Percentiles rank a stretch among this genome's conserved stretches.
Conservation (phyloP, 2,888 invertebrate species). For the Drosophila tanythrix region DNA sequence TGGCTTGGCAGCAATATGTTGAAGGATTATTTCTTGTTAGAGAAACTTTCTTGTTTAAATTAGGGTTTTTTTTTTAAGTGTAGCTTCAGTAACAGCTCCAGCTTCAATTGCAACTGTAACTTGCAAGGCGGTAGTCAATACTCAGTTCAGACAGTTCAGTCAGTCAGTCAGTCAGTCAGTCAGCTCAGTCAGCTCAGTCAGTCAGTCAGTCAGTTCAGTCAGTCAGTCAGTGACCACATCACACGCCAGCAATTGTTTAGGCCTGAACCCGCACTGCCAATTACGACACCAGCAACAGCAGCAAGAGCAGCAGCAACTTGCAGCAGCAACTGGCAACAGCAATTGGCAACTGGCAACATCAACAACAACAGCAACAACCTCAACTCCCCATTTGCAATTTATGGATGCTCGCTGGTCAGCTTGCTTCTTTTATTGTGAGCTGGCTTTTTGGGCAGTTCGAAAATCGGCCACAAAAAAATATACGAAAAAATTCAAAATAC, state of each 20-base stretch:
- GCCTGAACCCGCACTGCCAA: conserved; percentile 76
- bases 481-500: conserved; percentile 19
- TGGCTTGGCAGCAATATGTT: too few species aligned
- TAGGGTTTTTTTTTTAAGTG: background rate
- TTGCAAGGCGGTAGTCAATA: conserved; percentile 19
- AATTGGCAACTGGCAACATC: conserved; percentile 46
- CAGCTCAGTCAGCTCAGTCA: too few species aligned
- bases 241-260: conserved; percentile 73
- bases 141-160: conserved; percentile 33
- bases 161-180: conserved; percentile 47
- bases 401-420: conserved; percentile 63
- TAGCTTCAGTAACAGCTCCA: conserved; percentile 6
- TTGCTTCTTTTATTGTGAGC: conserved; percentile 50
- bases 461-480: conserved; percentile 30
- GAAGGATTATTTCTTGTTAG: too few species aligned
- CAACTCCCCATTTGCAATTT: conserved; percentile 59
- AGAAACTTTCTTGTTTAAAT: too few species aligned
- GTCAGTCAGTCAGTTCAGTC: conserved; percentile 45
- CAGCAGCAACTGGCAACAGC: conserved; percentile 64
- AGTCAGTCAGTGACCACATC: conserved; percentile 62
- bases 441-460: conserved; percentile 52
- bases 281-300: conserved; percentile 75
- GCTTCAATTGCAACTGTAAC: conserved; percentile 7
- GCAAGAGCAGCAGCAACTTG: conserved; percentile 59
- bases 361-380: conserved; percentile 14